Percentiles rank a stretch among this genome's conserved stretches.
phyloP scores from a whole-genome alignment of 2,797 vertebrate genomes.

The Smutsia temminckii region DNA sequence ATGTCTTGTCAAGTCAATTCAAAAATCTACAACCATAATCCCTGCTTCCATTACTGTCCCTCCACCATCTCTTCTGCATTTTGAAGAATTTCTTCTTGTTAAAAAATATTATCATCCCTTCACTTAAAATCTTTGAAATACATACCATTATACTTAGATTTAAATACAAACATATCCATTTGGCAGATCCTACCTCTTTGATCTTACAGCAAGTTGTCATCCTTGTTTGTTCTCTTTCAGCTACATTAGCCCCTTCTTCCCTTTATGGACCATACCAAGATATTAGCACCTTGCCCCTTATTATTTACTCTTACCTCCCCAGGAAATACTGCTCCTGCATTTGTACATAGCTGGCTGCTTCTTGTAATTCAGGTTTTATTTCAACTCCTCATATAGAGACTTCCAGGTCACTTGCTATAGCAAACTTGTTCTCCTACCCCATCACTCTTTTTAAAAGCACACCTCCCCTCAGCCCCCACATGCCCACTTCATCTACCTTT shows the following conservation, averaged over 20 bases:
- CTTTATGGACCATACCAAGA: neutral
- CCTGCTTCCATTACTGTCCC: neutral
- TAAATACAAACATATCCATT: neutral
- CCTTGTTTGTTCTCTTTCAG: neutral
- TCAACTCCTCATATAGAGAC: neutral
- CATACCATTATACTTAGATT: neutral
- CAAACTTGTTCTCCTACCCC: neutral
- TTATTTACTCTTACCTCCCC: neutral
- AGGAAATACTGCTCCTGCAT: neutral
- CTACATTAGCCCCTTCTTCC: neutral
- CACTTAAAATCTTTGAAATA: neutral
- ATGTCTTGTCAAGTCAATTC: neutral
- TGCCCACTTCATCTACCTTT: neutral
- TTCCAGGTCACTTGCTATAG: neutral
- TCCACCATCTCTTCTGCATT: neutral
- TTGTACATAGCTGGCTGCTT: neutral
- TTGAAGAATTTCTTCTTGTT: neutral
- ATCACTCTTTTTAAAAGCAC: neutral
- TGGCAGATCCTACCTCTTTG: neutral
- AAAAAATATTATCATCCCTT: neutral
- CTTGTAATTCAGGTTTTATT: neutral
- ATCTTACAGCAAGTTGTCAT: neutral
- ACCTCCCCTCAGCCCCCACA: neutral
- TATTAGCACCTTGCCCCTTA: neutral
- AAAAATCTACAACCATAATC: neutral